These are phyloP conservation scores for Phrynocephalus forsythii DNA, from an alignment of 2,797 vertebrate species.

Conservation along the genomic window DNA sequence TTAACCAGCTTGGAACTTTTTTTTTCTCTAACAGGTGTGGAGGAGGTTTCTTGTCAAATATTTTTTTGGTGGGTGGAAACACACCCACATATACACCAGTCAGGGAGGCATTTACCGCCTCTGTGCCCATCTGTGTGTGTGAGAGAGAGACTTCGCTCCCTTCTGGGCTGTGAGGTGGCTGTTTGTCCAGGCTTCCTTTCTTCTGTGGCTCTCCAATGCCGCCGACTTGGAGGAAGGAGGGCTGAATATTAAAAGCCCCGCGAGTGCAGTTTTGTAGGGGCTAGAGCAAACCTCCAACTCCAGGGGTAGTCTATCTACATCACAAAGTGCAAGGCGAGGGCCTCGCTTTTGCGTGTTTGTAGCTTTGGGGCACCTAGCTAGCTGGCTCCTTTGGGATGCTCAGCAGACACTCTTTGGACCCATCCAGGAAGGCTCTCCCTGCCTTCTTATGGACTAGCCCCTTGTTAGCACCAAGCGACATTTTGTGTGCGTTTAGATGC, in stretches of 20 bases:
- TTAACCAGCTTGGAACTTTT: neutral
- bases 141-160: neutral
- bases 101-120: neutral
- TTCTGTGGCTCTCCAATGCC: neutral
- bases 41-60: too few species aligned
- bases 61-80: too few species aligned
- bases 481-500: neutral
- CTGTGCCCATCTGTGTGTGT: neutral
- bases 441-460: neutral
- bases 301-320: neutral
- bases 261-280: too few species aligned
- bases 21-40: neutral
- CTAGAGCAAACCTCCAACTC: neutral
- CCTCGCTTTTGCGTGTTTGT: too few species aligned
- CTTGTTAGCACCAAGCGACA: neutral
- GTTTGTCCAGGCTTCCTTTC: neutral
- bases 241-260: too few species aligned
- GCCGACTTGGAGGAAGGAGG: neutral
- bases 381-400: too few species aligned
- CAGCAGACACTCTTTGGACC: too few species aligned
- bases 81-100: too few species aligned
- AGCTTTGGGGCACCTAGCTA: neutral
- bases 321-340: neutral
- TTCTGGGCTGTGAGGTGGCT: neutral
- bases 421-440: neutral